Base-by-base conservation (phyloP, 2,113 vertebrate species). In the Puma concolor region DNA sequence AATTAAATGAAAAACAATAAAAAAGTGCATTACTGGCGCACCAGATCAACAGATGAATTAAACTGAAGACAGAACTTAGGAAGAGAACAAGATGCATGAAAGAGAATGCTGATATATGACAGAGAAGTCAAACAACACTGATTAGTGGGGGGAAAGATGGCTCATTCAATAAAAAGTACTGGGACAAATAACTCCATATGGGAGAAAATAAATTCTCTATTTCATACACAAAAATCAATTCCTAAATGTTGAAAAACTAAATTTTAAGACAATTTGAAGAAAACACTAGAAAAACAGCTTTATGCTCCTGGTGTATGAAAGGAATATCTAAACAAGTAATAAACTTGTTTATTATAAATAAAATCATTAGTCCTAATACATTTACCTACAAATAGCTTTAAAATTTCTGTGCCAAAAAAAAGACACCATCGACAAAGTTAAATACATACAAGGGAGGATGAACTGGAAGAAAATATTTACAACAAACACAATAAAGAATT, bases 401-500 rank as follows among this genome's bases (percentile, higher is more conserved):
- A 67, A 85, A 85, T 60, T 71, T 88, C 41, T 72, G 2, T 66
- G 72, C 52, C 33, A 85, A 66, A 97, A 97, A 91, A 91, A 92
- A 63, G 63, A 83, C 2, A 83, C 2, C 14, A 87, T 38, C 7
- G 91, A 67, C 74, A 93, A 90, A 92, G 54, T 92, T 89, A 96
- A 93, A 93, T 60, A 91, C 2, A 88, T 67, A 91, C 7, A 54
- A 63, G 21, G 27, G 23, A 71, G 27, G 23, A 64, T 16, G 87
- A 38, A 48, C 7, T 44, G 13, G 17, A 88, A 91, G 36, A 92
- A 76, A 33, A 76, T 86, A 92, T 52, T 95, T 86, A 89, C 14
- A 91, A 63, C 17, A 95, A 33, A 95, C 13, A 74, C 15, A 54
- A 95, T 72, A 90, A 96, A 93, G 14, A 97, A 88, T 44, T 90